phyloP scores from a whole-genome alignment of 2,888 invertebrate genomes.

The Hetaerina titia region DNA sequence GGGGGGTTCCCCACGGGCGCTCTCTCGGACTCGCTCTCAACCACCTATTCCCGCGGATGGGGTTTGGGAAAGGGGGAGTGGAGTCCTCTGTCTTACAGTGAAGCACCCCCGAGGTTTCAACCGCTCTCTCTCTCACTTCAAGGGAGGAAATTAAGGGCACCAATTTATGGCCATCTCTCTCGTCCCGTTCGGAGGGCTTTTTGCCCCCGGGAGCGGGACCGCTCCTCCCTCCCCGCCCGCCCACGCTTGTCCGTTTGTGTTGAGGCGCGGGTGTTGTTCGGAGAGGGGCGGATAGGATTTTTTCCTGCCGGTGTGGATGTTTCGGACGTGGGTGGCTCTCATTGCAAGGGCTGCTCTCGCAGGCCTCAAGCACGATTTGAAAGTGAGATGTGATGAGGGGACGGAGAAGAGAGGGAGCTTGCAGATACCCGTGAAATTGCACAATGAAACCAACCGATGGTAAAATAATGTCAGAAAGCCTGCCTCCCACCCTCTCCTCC shows the following conservation, averaged over 20 bases:
- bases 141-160: conserved; percentile 9
- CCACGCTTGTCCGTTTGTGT: not conserved
- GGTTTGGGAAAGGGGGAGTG: not conserved
- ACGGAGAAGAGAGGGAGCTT: not conserved
- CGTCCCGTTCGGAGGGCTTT: not conserved
- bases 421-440: not conserved
- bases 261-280: not conserved
- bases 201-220: not conserved
- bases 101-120: not conserved
- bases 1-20: not conserved
- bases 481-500: no score
- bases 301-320: not conserved
- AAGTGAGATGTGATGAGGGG: not conserved
- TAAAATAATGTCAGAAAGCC: not conserved
- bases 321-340: not conserved
- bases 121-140: not conserved
- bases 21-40: no score
- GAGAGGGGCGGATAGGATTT: not conserved
- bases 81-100: not conserved
- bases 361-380: not conserved
- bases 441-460: not conserved
- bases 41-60: not conserved
- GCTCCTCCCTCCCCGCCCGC: not conserved
- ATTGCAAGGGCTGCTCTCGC: not conserved
- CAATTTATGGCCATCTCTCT: conserved; percentile 21